Base-by-base conservation (phyloP, 2,797 vertebrate genomes). In the Chelon labrosus region DNA sequence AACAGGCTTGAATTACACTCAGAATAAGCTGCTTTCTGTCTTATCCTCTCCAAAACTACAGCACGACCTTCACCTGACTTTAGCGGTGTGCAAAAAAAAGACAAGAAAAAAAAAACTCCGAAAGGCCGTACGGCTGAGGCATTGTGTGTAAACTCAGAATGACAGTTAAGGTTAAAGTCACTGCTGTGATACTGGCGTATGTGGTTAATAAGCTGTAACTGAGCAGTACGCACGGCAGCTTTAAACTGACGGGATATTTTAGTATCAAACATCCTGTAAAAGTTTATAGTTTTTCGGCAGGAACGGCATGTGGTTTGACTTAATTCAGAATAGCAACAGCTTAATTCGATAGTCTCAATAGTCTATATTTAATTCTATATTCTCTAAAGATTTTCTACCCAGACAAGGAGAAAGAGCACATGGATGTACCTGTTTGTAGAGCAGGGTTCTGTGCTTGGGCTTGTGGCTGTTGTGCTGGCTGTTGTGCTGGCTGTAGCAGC, bases 351-450 rank as follows among this genome's bases (percentile, higher is more conserved):
- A 8, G 31, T 35, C 6, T 35, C 31, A 35, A 35, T 1, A 3
- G 31, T 35, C 6, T 35, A 7, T 8, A 35, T 35, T 35, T 35
- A n/a, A n/a, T n/a, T n/a, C n/a, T n/a, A n/a, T n/a, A n/a, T n/a
- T n/a, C n/a, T 8, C n/a, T 47, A 19, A 47, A 35, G 31, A 7
- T 35, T 35, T 35, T 35, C 31, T 35, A 35, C 31, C 31, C 31
- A 35, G 31, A 35, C 31, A 50, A 11, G 14, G n/a, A 3, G 9
- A 53, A 53, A 53, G 12, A 20, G 10, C 19, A 50, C 38, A 16
- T 17, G 62, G 47, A 47, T 31, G 72, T 86, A 97, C 96, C 96
- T 96, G 96, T 89, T 95, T 97, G 92, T 92, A 94, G 65, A 92
- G 94, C 42, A 94, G 80, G 57, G 91, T 88, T n/a, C 93, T 94